These are phyloP conservation scores for Furnarius figulus DNA, from an alignment of 2,113 vertebrate genomes.

Conservation along the genomic window DNA sequence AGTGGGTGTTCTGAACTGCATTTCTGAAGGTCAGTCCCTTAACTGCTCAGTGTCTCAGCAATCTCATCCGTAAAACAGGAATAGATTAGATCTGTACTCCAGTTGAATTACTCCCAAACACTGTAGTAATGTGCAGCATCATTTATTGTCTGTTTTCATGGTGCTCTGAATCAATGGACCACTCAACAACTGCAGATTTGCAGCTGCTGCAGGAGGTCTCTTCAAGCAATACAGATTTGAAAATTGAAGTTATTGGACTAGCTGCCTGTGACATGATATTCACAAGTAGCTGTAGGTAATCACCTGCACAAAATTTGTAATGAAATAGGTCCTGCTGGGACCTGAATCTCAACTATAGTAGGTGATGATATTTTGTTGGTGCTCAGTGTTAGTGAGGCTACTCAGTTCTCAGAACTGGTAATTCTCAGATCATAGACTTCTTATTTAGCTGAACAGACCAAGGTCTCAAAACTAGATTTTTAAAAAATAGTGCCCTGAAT, in stretches of 20 bases:
- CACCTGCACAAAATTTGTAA: background rate
- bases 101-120: background rate
- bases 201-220: background rate
- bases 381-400: background rate
- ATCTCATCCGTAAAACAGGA: background rate
- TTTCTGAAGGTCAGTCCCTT: background rate
- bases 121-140: background rate
- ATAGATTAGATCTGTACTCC: background rate
- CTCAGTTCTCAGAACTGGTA: background rate
- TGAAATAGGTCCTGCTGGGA: background rate
- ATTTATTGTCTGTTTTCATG: background rate
- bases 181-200: background rate
- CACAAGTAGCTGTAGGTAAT: background rate
- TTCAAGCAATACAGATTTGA: background rate
- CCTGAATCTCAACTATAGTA: background rate
- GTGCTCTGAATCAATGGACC: background rate
- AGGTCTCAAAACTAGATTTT: background rate
- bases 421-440: background rate
- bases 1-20: background rate
- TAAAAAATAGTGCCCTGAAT: background rate
- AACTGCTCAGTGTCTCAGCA: background rate
- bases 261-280: background rate
- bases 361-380: background rate
- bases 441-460: background rate
- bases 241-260: background rate